Conservation (phyloP, 2,113 vertebrate species). For the Toxotes chatareus region DNA sequence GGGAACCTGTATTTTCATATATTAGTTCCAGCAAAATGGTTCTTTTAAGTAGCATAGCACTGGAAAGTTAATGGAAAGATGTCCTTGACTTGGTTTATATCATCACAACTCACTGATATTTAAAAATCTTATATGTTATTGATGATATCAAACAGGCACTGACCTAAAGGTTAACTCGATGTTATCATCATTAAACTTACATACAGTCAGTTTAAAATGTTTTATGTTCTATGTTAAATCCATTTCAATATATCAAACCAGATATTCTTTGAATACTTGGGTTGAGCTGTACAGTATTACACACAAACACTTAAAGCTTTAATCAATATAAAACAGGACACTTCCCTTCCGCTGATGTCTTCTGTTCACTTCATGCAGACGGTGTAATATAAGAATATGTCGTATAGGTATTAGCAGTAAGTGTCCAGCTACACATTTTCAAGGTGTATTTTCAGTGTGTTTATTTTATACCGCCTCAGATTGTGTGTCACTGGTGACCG, state of each 20-base stretch:
- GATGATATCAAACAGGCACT: constrained; percentile 24
- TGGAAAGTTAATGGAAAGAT: constrained; percentile 26
- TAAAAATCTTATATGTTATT: not conserved
- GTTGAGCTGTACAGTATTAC: not conserved
- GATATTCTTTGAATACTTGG: constrained; percentile 4
- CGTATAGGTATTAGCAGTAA: not conserved
- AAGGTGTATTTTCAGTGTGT: not conserved
- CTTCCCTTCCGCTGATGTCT: not conserved
- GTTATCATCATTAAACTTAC: constrained; percentile 1
- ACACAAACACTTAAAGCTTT: not conserved
- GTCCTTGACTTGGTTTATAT: constrained; percentile 21
- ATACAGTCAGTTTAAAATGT: constrained; percentile 18
- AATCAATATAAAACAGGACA: not conserved
- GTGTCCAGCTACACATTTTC: not conserved
- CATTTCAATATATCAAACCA: constrained; percentile 28
- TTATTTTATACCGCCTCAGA: not conserved
- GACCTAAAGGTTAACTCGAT: constrained; percentile 21
- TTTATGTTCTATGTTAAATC: not conserved
- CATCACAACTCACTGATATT: not conserved
- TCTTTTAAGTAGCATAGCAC: constrained; percentile 25
- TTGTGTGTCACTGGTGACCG: not conserved
- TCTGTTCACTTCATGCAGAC: not conserved
- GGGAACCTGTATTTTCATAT: constrained; percentile 40
- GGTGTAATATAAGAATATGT: not conserved
- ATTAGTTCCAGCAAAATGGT: constrained; percentile 39